Evolutionary conservation across 2,797 vertebrate genomes (phyloP).

Genomic region (Psittacula echo): DNA sequence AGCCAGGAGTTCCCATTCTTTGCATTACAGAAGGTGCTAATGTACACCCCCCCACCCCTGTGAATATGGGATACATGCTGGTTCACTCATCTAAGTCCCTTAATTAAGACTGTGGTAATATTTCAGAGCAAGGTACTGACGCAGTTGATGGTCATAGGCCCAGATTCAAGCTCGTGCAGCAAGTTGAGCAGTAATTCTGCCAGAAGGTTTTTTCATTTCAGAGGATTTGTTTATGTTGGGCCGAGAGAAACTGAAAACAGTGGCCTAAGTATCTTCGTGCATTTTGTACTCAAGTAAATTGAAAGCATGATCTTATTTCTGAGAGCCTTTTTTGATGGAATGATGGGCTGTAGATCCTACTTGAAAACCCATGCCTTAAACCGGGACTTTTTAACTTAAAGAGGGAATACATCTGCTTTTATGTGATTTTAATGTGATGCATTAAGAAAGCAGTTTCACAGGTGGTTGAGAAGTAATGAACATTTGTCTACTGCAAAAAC

Average conservation of each 20-base stretch:
- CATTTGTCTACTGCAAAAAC: background rate
- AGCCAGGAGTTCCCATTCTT: background rate
- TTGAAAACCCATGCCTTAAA: background rate
- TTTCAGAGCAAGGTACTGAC: background rate
- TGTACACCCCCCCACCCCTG: background rate
- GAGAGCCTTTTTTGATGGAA: background rate
- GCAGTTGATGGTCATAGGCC: background rate
- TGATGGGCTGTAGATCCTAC: background rate
- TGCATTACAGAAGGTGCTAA: background rate
- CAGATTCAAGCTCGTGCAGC: background rate
- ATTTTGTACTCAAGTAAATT: background rate
- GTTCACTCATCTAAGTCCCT: background rate
- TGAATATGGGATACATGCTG: background rate
- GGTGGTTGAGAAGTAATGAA: slow-evolving; percentile 7
- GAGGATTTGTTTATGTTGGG: background rate
- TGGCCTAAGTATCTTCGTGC: background rate
- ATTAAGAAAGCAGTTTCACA: background rate
- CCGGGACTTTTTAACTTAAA: background rate
- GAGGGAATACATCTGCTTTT: background rate
- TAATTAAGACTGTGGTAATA: background rate
- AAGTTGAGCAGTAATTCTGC: background rate
- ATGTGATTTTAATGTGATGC: background rate
- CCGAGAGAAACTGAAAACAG: background rate
- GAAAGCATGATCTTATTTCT: background rate
- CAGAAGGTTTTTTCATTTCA: background rate